Conservation (phyloP, 2,113 vertebrate species). For the Bubo bubo region DNA sequence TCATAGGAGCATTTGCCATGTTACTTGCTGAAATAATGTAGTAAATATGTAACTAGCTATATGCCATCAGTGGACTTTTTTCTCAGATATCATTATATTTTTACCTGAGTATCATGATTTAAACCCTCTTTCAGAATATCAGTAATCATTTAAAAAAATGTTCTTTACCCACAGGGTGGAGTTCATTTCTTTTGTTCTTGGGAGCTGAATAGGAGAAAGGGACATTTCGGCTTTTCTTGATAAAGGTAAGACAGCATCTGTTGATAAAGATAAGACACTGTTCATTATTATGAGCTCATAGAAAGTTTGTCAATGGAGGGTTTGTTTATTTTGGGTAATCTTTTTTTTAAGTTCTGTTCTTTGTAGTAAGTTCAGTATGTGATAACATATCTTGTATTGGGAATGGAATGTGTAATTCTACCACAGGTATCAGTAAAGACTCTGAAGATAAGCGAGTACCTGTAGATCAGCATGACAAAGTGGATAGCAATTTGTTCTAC, state of each 20-base stretch:
- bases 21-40: background rate
- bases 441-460: slow-evolving; percentile 63
- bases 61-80: background rate
- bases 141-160: slow-evolving; percentile 12
- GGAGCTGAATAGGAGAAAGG: slow-evolving; percentile 51
- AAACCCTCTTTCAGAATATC: background rate
- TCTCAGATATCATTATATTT: background rate
- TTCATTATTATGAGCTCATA: slow-evolving; percentile 31
- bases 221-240: slow-evolving; percentile 39
- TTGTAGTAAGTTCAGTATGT: slow-evolving; percentile 35
- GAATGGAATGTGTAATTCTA: slow-evolving; percentile 54
- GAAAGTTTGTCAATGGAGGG: slow-evolving; percentile 43
- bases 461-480: slow-evolving; percentile 63
- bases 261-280: slow-evolving; percentile 58
- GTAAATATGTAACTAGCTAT: background rate
- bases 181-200: slow-evolving; percentile 54
- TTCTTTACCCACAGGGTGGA: slow-evolving; percentile 58
- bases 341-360: slow-evolving; percentile 19
- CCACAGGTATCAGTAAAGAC: slow-evolving; percentile 46
- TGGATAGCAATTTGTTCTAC: slow-evolving; percentile 38
- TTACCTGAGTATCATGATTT: background rate
- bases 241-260: slow-evolving; percentile 66
- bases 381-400: slow-evolving; percentile 46
- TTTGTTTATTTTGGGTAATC: slow-evolving; percentile 27
- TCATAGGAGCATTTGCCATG: background rate